Base-by-base conservation (phyloP, 2,113 vertebrate genomes). In the Halcyon senegalensis region DNA sequence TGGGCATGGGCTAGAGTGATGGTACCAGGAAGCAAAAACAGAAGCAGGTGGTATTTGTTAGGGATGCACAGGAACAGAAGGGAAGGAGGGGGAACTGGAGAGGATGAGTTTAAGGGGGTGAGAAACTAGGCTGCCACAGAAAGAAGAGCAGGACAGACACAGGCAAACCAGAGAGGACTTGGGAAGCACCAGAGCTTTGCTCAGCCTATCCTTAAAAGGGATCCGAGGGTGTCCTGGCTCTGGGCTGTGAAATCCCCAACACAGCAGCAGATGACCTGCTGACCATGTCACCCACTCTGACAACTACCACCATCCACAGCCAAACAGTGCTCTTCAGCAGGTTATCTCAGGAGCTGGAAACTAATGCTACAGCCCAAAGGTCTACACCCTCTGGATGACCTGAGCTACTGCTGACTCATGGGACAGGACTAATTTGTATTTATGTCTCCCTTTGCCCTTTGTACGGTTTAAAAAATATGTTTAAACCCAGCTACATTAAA, bases 1-100 rank as follows among this genome's bases (percentile, higher is more conserved):
- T 13, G 11, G 37, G 51, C 44, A 53, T 0, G 9, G 10, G 30
- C 7, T 23, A 11, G 31, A 85, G 31, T 0, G 0, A 37, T 20
- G 20, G 23, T 37, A 77, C 53, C 25, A 16, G 2, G 73, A 73
- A 77, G 62, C 33, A 67, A 15, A 11, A 8, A 35, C 23, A 82
- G 44, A 84, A 66, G 55, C 30, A 48, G 13, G 20, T 41, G 13
- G n/a, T n/a, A 66, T 60, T 44, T 80, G 19, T 30, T 16, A 43
- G 51, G 10, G 72, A 39, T 24, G 41, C 7, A 67, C 7, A 63
- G 68, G 43, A 55, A 76, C 4, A 69, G 25, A 41, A 4, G 15
- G 14, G 23, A 84, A 87, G 31, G 16, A 82, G 4, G 6, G 7
- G 35, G 4, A 66, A 37, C 24, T 28, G 24, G 3, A 10, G 11